Conservation (phyloP, 2,113 vertebrate genomes). For the Choloepus hoffmanni region DNA sequence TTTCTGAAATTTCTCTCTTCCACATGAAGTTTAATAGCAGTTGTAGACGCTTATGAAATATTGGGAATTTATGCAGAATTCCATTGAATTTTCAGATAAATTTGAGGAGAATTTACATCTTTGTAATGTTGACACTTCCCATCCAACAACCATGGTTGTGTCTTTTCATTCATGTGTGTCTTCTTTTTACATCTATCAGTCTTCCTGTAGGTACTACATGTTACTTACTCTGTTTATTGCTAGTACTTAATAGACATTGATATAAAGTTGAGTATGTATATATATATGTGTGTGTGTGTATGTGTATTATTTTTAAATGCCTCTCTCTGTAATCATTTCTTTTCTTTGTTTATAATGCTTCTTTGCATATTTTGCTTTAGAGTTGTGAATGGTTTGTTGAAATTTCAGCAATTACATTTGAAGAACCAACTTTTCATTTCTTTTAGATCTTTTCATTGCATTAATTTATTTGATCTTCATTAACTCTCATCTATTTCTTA, state of each 20-base stretch:
- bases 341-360: not conserved
- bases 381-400: not conserved
- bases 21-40: no score
- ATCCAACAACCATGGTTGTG: no score
- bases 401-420: not conserved
- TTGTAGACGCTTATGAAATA: no score
- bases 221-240: no score
- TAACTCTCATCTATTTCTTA: not conserved
- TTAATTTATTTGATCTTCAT: not conserved
- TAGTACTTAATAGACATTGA: not conserved
- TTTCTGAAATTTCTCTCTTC: no score
- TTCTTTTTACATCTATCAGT: no score
- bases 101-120: no score
- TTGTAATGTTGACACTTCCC: no score
- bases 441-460: not conserved
- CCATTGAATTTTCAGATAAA: no score
- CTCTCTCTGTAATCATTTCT: not conserved
- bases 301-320: not conserved
- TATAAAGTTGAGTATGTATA: not conserved
- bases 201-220: no score
- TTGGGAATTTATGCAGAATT: no score
- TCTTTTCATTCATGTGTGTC: no score
- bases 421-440: not conserved
- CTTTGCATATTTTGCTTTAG: not conserved
- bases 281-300: not conserved